These are phyloP conservation scores for Rhopalosiphum maidis DNA, from an alignment of 1,140 invertebrate genomes.

Conservation along the genomic window DNA sequence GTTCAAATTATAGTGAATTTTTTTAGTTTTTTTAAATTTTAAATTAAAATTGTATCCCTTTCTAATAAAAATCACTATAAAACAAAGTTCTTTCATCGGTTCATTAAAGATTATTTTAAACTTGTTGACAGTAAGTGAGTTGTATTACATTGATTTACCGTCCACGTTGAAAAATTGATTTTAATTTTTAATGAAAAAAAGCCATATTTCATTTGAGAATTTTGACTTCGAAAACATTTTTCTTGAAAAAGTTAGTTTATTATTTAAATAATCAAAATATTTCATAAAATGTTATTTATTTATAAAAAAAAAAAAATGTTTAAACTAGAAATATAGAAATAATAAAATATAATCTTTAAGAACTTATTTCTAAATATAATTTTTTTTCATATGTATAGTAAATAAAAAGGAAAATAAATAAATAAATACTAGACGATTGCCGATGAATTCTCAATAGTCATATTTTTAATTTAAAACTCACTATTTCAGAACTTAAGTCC, in stretches of 20 bases:
- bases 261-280: neutral
- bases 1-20: too few relatives aligned
- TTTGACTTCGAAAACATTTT: too few relatives aligned
- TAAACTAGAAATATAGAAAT: neutral
- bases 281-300: neutral
- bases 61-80: too few relatives aligned
- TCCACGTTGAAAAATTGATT: too few relatives aligned
- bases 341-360: neutral
- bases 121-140: too few relatives aligned
- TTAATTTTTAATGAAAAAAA: neutral
- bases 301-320: too few relatives aligned
- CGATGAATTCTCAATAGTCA: neutral
- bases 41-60: too few relatives aligned
- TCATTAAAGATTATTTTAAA: too few relatives aligned
- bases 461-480: neutral
- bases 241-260: neutral
- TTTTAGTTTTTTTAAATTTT: too few relatives aligned
- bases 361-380: neutral
- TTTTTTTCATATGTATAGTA: neutral
- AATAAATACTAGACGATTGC: neutral
- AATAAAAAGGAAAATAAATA: neutral
- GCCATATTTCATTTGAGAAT: neutral
- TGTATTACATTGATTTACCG: too few relatives aligned
- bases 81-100: too few relatives aligned
- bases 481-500: neutral